Evolutionary conservation across 2,113 vertebrate species (phyloP).

Genomic region (Trematomus loennbergii): DNA sequence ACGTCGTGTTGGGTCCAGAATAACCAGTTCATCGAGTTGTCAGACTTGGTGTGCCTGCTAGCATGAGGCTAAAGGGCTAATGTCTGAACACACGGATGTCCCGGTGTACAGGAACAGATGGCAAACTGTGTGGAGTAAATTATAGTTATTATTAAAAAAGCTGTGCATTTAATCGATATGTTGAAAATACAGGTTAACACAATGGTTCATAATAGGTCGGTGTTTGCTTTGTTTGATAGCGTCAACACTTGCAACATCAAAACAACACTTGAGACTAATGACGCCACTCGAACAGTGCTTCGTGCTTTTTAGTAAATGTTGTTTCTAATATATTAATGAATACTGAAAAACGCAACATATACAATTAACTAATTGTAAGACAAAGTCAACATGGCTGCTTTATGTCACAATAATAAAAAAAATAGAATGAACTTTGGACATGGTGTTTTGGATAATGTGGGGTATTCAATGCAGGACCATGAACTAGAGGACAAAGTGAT

Average conservation of each 20-base stretch:
- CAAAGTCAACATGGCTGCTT: neutral
- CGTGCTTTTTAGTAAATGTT: neutral
- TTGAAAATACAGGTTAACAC: neutral
- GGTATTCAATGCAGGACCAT: neutral
- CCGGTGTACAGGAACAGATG: slow-evolving; percentile 38
- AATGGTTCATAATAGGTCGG: rapidly evolving
- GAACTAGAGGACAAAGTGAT: neutral
- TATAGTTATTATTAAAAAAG: slow-evolving; percentile 1
- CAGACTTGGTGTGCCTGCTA: slow-evolving; percentile 64
- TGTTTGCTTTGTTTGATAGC: neutral
- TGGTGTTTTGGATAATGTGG: slow-evolving; percentile 10
- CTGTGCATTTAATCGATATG: neutral
- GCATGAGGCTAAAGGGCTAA: slow-evolving; percentile 74
- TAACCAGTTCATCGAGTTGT: slow-evolving; percentile 73
- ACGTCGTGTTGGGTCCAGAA: slow-evolving; percentile 29
- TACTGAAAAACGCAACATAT: too few species aligned
- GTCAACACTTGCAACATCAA: neutral
- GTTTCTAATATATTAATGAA: too few species aligned
- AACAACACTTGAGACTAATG: slow-evolving; percentile 6
- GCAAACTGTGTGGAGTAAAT: neutral
- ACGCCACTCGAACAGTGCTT: neutral
- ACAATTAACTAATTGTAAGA: neutral
- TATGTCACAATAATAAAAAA: neutral
- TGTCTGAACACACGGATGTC: slow-evolving; percentile 56
- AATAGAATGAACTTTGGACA: slow-evolving; percentile 57